Evolutionary conservation across 1,140 invertebrate genomes (phyloP).

Genomic region (Pachyrhynchus sulphureomaculatus): DNA sequence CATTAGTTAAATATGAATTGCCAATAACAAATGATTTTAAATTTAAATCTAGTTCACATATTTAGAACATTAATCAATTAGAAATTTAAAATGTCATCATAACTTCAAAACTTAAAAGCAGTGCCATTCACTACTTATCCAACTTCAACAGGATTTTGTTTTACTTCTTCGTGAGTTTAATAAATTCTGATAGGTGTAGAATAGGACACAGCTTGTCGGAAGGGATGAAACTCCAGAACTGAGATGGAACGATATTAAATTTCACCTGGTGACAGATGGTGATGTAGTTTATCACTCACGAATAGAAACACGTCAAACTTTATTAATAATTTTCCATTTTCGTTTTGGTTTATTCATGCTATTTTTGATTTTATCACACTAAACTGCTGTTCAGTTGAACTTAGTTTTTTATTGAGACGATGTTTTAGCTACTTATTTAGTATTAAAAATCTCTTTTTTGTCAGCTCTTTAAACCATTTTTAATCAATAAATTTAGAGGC

Average conservation of each 20-base stretch:
- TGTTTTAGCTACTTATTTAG: too few species aligned
- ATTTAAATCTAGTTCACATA: too few species aligned
- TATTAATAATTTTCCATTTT: slow-evolving; percentile 33
- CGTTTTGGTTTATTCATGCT: background rate
- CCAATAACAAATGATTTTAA: too few species aligned
- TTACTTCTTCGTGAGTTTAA: slow-evolving; percentile 23
- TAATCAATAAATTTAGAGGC: too few species aligned
- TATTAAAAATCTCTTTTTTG: too few species aligned
- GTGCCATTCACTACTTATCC: background rate
- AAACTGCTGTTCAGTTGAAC: background rate
- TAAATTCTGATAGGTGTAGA: slow-evolving; percentile 25
- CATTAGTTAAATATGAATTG: too few species aligned
- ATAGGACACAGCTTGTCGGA: slow-evolving; percentile 13
- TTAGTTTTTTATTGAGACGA: too few species aligned
- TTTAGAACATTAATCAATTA: too few species aligned
- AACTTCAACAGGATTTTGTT: slow-evolving; percentile 10
- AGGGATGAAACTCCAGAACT: slow-evolving; percentile 28
- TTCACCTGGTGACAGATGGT: slow-evolving; percentile 44
- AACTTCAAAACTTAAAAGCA: background rate
- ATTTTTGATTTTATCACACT: background rate
- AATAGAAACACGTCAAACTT: slow-evolving; percentile 40
- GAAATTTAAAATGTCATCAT: background rate
- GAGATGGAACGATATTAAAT: slow-evolving; percentile 41
- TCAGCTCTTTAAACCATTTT: too few species aligned
- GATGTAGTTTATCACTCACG: slow-evolving; percentile 40